These are phyloP conservation scores for Callaeas wilsoni DNA, from an alignment of 2,113 vertebrate species.

Conservation along the genomic window DNA sequence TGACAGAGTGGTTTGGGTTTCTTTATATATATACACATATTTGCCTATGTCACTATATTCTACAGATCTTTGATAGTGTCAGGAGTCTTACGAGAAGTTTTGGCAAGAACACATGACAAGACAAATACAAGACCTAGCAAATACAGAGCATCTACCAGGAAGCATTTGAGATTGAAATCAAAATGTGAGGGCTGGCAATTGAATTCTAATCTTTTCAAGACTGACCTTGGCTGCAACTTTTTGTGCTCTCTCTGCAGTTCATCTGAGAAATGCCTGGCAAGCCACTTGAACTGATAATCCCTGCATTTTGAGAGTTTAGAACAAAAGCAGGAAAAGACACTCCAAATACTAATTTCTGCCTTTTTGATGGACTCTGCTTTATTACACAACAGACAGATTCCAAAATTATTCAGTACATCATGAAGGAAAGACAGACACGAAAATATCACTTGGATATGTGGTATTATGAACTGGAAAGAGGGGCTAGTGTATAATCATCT, in stretches of 20 bases:
- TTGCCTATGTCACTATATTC: not conserved
- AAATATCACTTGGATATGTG: not conserved
- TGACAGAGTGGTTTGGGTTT: not conserved
- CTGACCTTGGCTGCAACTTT: not conserved
- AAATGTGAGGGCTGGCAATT: not conserved
- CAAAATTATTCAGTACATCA: not conserved
- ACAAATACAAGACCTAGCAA: not conserved
- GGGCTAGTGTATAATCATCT: not conserved
- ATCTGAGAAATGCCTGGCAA: not conserved
- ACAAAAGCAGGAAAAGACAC: conserved; percentile 42
- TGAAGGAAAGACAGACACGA: not conserved
- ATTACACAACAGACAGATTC: not conserved
- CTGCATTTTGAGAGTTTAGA: not conserved
- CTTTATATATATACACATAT: not conserved
- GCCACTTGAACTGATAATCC: not conserved
- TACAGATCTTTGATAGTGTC: not conserved
- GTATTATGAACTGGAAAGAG: not conserved
- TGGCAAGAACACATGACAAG: not conserved
- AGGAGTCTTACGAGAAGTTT: not conserved
- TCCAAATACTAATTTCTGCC: not conserved
- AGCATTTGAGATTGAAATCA: not conserved
- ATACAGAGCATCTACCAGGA: not conserved
- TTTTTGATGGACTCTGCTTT: not conserved
- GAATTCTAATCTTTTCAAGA: not conserved
- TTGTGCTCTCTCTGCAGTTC: not conserved